Evolutionary conservation across 2,888 invertebrate species (phyloP), one percentile per base, ranked within the genome.

Genomic region (Phyllotreta cruciferae): DNA sequence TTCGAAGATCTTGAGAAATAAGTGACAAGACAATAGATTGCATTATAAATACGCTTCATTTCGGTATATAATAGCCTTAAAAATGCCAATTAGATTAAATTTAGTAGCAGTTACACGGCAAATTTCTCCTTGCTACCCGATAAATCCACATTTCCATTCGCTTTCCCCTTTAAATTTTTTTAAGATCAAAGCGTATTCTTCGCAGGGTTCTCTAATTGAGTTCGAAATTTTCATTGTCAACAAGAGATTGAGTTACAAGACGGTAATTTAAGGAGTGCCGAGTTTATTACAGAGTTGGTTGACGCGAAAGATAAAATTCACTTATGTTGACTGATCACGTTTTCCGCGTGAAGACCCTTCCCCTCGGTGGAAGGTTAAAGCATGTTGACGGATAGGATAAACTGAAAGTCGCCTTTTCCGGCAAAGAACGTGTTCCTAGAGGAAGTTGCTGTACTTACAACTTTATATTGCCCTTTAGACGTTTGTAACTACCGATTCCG

Each of bases 321-420:
- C 74, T 76, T 75, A 74, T 73, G 75, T 73, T 75, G 77, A 76
- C 75, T 75, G 75, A 77, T 77, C 76, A 76, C 75, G 76, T 76
- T 74, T 75, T 74, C 73, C 74, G 71, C 72, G 70, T 74, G 73
- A 71, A 69, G 65, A 67, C 63, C 68, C 69, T 70, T 70, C 70
- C 71, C 71, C 65, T 69, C 70, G 69, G 63, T 68, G 67, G 68
- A 72, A 74, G 75, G 76, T 73, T 75, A 72, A 73, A 74, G 72
- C 73, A 69, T 75, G 77, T 75, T 77, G 76, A 77, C 76, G 75
- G 75, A 75, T 70, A 71, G 76, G 76, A 76, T 77, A 75, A 75
- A 75, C 75, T 73, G 71, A 71, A 68, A 74, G 72, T 70, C 73
- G 60, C 73, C 72, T 72, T 73, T 77, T 74, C 74, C 73, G 74